Evolutionary conservation across 2,888 invertebrate genomes (phyloP), one percentile per base, ranked within the genome.

Genomic region (Tenthredo livida): DNA sequence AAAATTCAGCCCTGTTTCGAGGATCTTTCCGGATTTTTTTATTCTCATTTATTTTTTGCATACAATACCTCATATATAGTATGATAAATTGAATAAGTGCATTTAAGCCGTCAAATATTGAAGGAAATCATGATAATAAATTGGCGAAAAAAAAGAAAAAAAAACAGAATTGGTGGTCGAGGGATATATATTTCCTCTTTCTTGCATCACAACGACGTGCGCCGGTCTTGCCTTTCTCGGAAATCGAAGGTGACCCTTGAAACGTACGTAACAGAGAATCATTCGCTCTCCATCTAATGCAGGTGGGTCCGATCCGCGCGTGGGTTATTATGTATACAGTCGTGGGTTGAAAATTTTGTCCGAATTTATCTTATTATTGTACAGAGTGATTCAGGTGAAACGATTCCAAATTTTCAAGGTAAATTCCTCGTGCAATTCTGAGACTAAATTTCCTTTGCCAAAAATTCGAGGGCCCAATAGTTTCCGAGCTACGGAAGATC

Each of bases 161-260:
- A 50, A 17, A 33, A 54, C 54, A 54, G 54, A 54, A 54, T 54
- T 61, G 4, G 61, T 25, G 61, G 25, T 61, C 25, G 21, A 17
- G 61, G 10, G 61, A 25, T 25, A 61, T 61, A 25, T 61, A 61
- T 61, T 70, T 25, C 70, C n/a, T 72, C n/a, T 40, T 37, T 72
- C 33, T 40, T 73, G 40, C 43, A 73, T 73, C 21, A 50, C 29
- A 54, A 17, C 33, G 54, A 47, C 75, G 47, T 15, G 25, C 25
- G 21, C 75, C 21, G 75, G 54, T 54, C 77, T 54, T 54, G 29
- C 77, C 77, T 77, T 77, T 54, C 77, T 77, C 54, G 77, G 77
- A 54, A 54, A 77, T 77, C 77, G 77, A 50, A 77, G 77, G 77
- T 77, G 77, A 77, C 77, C 33, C 77, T 77, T 77, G 77, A 77